Evolutionary conservation across 1,140 invertebrate species (phyloP).

Genomic region (Microplitis mediator): DNA sequence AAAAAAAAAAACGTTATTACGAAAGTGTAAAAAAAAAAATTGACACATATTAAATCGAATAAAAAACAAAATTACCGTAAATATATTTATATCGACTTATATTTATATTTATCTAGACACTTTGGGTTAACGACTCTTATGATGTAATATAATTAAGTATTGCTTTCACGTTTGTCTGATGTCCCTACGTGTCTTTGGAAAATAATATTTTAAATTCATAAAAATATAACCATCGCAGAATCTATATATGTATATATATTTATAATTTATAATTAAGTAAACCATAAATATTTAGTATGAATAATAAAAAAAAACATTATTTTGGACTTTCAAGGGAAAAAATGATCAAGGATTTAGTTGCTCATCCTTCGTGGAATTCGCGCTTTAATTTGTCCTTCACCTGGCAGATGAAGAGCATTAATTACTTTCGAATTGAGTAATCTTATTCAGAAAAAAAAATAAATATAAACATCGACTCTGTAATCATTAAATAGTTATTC

Average conservation of each 20-base stretch:
- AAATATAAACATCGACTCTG: background rate
- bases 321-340: slow-evolving; percentile 9
- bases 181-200: background rate
- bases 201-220: background rate
- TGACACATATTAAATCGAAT: too few species aligned
- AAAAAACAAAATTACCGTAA: too few species aligned
- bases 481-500: too few species aligned
- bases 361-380: slow-evolving; percentile 14
- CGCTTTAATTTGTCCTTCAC: slow-evolving; percentile 7
- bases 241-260: too few species aligned
- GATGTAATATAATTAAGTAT: slow-evolving; percentile 20
- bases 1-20: slow-evolving; percentile 1
- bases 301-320: background rate
- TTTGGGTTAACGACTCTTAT: slow-evolving; percentile 19
- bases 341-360: slow-evolving; percentile 5
- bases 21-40: background rate
- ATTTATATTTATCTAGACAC: background rate
- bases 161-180: slow-evolving; percentile 24
- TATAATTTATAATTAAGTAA: background rate
- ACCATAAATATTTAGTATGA: background rate
- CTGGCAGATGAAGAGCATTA: background rate
- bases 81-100: too few species aligned
- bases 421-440: slow-evolving; percentile 24
- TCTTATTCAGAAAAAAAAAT: background rate
- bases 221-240: background rate